These are phyloP conservation scores for Vannuccia rotundouncinata DNA, from an alignment of 2,888 invertebrate species.

Conservation along the genomic window DNA sequence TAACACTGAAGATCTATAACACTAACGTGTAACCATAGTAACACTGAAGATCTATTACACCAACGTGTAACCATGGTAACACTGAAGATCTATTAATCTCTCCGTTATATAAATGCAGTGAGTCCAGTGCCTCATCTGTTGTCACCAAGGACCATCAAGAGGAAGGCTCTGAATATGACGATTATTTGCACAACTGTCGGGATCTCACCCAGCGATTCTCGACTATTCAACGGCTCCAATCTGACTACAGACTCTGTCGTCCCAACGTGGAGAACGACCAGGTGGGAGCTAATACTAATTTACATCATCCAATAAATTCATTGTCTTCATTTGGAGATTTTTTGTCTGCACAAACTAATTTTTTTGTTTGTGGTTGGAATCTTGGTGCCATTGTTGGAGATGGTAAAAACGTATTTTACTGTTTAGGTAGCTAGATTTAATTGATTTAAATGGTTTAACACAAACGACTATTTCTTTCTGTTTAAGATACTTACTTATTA, in stretches of 20 bases:
- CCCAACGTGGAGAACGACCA: background rate
- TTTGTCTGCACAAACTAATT: background rate
- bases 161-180: background rate
- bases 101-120: background rate
- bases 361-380: background rate
- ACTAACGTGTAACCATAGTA: no score
- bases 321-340: background rate
- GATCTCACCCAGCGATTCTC: background rate
- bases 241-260: background rate
- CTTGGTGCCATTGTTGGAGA: no score
- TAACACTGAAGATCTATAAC: no score
- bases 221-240: background rate
- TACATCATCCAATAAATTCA: background rate
- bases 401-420: no score
- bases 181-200: background rate
- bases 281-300: background rate
- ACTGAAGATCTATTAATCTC: background rate
- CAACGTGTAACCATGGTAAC: background rate
- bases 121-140: background rate
- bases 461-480: no score
- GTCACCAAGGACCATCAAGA: background rate
- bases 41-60: no score
- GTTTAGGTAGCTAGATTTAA: no score
- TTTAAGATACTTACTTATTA: no score
- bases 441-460: no score